Percentiles rank a stretch among this genome's conserved stretches.
phyloP scores from a whole-genome alignment of 2,113 vertebrate species.

The Holacanthus passer region DNA sequence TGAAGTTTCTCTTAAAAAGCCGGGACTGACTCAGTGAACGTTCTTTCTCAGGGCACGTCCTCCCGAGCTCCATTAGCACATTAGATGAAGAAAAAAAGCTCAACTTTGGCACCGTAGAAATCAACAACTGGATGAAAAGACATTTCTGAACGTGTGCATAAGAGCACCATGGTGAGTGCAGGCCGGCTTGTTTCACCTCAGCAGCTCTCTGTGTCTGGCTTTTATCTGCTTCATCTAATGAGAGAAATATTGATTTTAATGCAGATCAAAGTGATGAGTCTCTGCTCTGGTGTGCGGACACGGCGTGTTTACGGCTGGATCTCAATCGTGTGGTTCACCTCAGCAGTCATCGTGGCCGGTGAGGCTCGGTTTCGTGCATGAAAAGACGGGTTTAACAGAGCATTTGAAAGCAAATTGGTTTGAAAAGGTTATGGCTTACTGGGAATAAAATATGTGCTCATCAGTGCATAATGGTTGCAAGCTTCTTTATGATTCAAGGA shows the following conservation, averaged over 20 bases:
- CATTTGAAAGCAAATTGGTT: neutral
- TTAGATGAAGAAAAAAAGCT: neutral
- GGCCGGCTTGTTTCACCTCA: neutral
- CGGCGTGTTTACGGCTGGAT: neutral
- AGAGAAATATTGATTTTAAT: neutral
- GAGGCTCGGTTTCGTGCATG: constrained; percentile 17
- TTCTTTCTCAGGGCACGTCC: neutral
- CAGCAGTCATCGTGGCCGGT: constrained; percentile 40
- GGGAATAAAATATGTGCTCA: neutral
- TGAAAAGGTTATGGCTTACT: neutral
- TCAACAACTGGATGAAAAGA: neutral
- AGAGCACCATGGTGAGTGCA: constrained; percentile 39
- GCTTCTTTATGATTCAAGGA: neutral
- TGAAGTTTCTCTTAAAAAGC: neutral
- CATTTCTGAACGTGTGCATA: neutral
- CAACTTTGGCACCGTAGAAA: neutral
- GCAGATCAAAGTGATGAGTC: constrained; percentile 32
- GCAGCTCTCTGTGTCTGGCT: neutral
- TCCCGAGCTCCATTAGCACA: neutral
- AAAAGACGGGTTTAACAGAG: neutral
- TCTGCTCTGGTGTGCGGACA: neutral
- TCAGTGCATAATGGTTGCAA: neutral
- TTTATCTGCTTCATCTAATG: neutral
- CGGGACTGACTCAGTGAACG: neutral
- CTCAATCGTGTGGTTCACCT: constrained; percentile 44